Evolutionary conservation across 2,888 invertebrate genomes (phyloP), one percentile per base, ranked within the genome.

Genomic region (Lasioglossum villosulum): DNA sequence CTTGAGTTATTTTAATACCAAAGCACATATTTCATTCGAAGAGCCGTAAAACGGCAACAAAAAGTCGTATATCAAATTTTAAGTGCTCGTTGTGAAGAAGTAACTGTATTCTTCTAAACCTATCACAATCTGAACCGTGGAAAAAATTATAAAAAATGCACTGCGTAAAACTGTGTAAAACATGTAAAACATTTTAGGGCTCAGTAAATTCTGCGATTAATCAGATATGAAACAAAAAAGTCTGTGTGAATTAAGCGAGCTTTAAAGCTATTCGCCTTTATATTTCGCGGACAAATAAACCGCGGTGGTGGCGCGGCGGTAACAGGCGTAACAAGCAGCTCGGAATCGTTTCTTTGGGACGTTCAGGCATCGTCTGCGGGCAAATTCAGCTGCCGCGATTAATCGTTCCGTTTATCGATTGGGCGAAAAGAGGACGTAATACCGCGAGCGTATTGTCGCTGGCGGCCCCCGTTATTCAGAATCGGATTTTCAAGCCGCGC

Each of bases 381-480:
- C 70, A 59, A 75, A 82, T 82, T 72, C 82, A 66, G 19, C 52
- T 12, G 34, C 45, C 56, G 56, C 48, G 84, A 83, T 74, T 83
- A 83, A 83, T 78, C 74, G 83, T 59, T 83, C 27, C 70, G 56
- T 74, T 73, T 52, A 84, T 78, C 84, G 84, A 84, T 78, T n/a
- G 71, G 34, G 10, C 66, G 78, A 73, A 68, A 84, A 78, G 84
- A 48, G 78, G 63, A n/a, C 42, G 83, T 77, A 77, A 84, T 59
- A 83, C 66, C 75, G 74, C n/a, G 82, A 81, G 42, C 68, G 84
- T 78, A 83, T 84, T 74, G 78, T 72, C 74, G 70, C 71, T 72
- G 68, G 56, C 27, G n/a, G 56, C 34, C 78, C 70, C 77, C 70
- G 75, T 68, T 74, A 72, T 70, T 63, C 75, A 75, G 4, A 81